phyloP scores from a whole-genome alignment of 2,113 vertebrate genomes.

The Scopus umbretta region DNA sequence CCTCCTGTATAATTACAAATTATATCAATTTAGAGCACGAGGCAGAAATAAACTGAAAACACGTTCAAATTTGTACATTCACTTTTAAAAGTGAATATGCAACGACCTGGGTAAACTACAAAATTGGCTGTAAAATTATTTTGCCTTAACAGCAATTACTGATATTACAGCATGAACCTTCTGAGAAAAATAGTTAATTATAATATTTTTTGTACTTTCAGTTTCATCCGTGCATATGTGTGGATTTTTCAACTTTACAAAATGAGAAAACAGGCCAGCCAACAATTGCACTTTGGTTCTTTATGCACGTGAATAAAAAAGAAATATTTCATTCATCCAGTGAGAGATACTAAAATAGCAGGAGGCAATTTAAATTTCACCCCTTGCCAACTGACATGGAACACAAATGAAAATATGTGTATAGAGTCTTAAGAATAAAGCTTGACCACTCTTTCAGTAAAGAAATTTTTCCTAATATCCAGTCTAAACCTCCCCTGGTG shows the following conservation, averaged over 20 bases:
- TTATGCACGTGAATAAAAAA: background rate
- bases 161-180: background rate
- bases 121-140: background rate
- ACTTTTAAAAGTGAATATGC: background rate
- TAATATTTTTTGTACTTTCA: background rate
- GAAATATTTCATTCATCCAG: background rate
- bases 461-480: too few relatives aligned
- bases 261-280: background rate
- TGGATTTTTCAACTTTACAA: background rate
- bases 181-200: background rate
- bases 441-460: too few relatives aligned
- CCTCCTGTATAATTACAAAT: conserved; percentile 79
- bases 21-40: background rate
- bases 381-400: background rate
- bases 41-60: background rate
- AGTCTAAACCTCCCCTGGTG: too few relatives aligned
- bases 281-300: background rate
- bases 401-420: background rate
- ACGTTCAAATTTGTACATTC: background rate
- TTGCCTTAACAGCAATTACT: background rate
- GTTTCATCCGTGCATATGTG: background rate
- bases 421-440: background rate
- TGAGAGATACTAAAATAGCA: background rate
- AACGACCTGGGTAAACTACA: background rate
- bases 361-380: background rate